Evolutionary conservation across 2,888 invertebrate genomes (phyloP).

Genomic region (Lycaena phlaeas): DNA sequence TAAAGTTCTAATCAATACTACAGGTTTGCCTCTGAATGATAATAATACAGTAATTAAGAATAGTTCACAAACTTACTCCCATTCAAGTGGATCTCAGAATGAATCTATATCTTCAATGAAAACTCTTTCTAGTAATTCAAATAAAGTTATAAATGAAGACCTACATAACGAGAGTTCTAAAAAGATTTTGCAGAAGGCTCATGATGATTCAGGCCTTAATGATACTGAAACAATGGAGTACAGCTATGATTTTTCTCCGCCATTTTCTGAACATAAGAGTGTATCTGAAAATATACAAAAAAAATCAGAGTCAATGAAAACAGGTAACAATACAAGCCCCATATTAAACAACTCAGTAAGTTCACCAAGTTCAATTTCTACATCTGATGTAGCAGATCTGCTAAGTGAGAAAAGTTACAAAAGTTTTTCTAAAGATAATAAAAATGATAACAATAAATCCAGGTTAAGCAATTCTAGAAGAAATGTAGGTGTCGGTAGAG

Average conservation of each 20-base stretch:
- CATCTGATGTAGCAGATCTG: constrained; percentile 61
- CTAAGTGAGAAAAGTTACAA: constrained; percentile 50
- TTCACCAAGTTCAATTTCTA: constrained; percentile 52
- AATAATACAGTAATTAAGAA: constrained; percentile 19
- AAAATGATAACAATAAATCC: constrained; percentile 24
- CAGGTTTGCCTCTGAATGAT: constrained; percentile 36
- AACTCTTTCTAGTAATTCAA: constrained; percentile 31
- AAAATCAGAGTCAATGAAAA: background rate
- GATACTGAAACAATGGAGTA: constrained; percentile 47
- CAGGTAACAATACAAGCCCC: constrained; percentile 9
- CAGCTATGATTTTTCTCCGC: constrained; percentile 52
- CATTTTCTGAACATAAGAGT: constrained; percentile 28
- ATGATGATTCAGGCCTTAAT: constrained; percentile 30
- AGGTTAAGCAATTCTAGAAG: constrained; percentile 26
- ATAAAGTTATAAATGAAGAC: constrained; percentile 29
- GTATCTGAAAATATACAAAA: constrained; percentile 19
- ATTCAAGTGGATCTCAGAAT: constrained; percentile 21
- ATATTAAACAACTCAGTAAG: constrained; percentile 33
- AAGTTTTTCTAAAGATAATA: constrained; percentile 19
- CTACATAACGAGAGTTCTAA: constrained; percentile 24
- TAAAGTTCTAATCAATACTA: constrained; percentile 42
- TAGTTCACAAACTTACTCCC: constrained; percentile 12
- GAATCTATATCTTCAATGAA: constrained; percentile 31
- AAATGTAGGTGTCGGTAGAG: constrained; percentile 26
- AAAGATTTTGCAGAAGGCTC: constrained; percentile 26